Percentiles rank a stretch among this genome's conserved stretches.
Conservation (phyloP, 2,113 vertebrate genomes). For the Symphodus melops region DNA sequence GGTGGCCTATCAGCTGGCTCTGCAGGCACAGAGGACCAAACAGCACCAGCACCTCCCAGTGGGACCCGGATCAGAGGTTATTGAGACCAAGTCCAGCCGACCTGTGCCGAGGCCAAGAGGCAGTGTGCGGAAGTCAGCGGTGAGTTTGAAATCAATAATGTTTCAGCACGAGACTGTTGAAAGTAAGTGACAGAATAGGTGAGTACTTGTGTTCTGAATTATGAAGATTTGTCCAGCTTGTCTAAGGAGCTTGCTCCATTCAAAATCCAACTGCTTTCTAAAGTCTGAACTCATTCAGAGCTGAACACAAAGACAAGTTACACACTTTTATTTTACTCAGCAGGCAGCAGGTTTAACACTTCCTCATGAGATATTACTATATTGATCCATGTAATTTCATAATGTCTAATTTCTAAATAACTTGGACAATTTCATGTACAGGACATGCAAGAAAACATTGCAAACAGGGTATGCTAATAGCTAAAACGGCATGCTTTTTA, state of each 20-base stretch:
- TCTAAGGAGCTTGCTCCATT: not conserved
- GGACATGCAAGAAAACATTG: not conserved
- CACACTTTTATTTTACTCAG: too few relatives aligned
- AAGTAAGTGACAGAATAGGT: too few relatives aligned
- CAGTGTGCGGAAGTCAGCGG: slow-evolving; percentile 88
- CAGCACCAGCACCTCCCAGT: slow-evolving; percentile 78
- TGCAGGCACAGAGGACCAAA: slow-evolving; percentile 94
- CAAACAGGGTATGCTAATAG: not conserved
- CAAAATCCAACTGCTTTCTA: not conserved
- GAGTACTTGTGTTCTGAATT: too few relatives aligned
- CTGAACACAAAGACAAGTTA: not conserved
- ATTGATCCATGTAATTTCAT: too few relatives aligned
- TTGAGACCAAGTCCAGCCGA: slow-evolving; percentile 90
- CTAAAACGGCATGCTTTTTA: not conserved
- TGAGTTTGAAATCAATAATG: slow-evolving; percentile 74
- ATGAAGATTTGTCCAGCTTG: too few relatives aligned
- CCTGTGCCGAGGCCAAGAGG: slow-evolving; percentile 94
- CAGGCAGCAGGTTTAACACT: too few relatives aligned
- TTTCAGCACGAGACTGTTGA: not conserved
- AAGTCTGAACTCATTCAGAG: not conserved
- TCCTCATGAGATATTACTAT: too few relatives aligned
- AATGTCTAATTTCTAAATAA: not conserved
- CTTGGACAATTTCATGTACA: not conserved
- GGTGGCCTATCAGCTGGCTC: slow-evolving; percentile 98
- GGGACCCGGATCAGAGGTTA: slow-evolving; percentile 77